A percentile compares a stretch with the other conserved stretches of the same genome.
These are phyloP conservation scores for Sylvilagus bachmani DNA, from an alignment of 2,113 vertebrate genomes.

Conservation along the genomic window DNA sequence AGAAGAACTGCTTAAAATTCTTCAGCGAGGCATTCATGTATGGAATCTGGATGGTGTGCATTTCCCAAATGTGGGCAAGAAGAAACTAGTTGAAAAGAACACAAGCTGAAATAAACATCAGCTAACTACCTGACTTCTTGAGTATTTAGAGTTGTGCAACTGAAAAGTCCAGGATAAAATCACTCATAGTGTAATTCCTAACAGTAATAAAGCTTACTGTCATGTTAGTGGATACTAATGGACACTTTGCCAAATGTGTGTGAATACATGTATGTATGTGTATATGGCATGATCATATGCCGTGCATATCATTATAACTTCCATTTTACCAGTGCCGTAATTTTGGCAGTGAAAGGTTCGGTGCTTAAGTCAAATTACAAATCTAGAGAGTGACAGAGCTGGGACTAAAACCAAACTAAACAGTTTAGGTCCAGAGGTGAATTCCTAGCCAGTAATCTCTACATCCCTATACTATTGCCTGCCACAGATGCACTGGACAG, in stretches of 20 bases:
- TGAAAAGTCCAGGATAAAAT: not conserved
- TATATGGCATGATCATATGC: not conserved
- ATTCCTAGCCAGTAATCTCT: not conserved
- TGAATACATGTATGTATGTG: not conserved
- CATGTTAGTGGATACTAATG: not conserved
- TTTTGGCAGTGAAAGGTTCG: not conserved
- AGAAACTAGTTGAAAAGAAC: not conserved
- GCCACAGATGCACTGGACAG: not conserved
- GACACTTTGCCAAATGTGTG: not conserved
- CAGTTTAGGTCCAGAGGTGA: not conserved
- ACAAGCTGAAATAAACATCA: slow-evolving; percentile 22
- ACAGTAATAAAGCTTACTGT: not conserved
- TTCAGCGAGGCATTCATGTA: slow-evolving; percentile 32
- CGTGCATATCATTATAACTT: not conserved
- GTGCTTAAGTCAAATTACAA: not conserved
- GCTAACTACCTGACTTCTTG: not conserved
- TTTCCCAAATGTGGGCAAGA: slow-evolving; percentile 27
- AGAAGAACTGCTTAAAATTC: slow-evolving; percentile 63
- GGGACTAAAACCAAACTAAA: not conserved
- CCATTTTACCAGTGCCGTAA: not conserved
- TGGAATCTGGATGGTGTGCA: not conserved
- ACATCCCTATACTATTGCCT: not conserved
- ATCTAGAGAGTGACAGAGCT: not conserved
- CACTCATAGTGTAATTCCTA: not conserved
- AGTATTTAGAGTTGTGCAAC: not conserved